Percentiles rank a stretch among this genome's conserved stretches.
Evolutionary conservation across 2,113 vertebrate species (phyloP).

Genomic region (Stigmatopora argus): DNA sequence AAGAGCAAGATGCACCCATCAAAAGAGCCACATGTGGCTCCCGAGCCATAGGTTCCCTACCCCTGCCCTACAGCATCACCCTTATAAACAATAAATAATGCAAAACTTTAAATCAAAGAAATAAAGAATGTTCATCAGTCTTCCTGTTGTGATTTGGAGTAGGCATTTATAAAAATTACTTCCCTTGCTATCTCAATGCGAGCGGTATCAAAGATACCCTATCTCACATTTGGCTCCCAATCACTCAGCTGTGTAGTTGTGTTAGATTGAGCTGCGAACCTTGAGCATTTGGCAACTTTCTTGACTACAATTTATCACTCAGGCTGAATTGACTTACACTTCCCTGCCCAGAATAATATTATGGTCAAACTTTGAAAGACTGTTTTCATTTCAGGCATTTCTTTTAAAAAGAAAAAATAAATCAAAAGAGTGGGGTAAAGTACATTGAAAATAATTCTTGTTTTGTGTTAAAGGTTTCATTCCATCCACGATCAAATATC

Average conservation of each 20-base stretch:
- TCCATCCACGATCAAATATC: background rate
- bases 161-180: constrained; percentile 31
- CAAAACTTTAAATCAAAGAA: constrained; percentile 25
- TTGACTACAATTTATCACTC: constrained; percentile 33
- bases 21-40: too few relatives aligned
- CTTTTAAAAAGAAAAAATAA: constrained; percentile 8
- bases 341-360: constrained; percentile 43
- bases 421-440: constrained; percentile 16
- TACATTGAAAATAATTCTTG: constrained; percentile 6
- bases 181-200: constrained; percentile 16
- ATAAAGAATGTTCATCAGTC: constrained; percentile 37
- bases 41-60: too few relatives aligned
- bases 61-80: too few relatives aligned
- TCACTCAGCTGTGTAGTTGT: constrained; percentile 41
- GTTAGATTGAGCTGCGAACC: constrained; percentile 34
- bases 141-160: constrained; percentile 26
- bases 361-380: constrained; percentile 16
- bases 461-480: background rate
- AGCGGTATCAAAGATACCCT: constrained; percentile 22
- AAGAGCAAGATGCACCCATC: too few relatives aligned
- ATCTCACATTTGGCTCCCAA: constrained; percentile 46
- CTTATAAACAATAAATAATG: constrained; percentile 6
- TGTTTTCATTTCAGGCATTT: constrained; percentile 18
- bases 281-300: constrained; percentile 36
- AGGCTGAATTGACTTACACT: constrained; percentile 33